Conservation (phyloP, 2,888 invertebrate species). For the Eledona agricola region DNA sequence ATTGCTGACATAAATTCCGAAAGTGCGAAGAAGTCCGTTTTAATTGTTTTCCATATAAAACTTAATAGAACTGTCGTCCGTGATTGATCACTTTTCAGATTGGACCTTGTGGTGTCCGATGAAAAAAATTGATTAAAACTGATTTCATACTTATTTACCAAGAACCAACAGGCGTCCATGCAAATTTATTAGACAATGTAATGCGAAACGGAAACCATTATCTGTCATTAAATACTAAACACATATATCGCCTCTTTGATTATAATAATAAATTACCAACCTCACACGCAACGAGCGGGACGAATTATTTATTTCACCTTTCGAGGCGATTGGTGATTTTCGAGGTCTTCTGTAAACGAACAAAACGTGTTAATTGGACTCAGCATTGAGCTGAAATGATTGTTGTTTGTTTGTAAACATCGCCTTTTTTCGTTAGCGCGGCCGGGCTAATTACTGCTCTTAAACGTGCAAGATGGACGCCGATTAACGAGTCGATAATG, state of each 20-base stretch:
- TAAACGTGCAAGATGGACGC: slow-evolving; percentile 34
- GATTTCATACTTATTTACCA: slow-evolving; percentile 25
- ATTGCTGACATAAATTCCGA: slow-evolving; percentile 1
- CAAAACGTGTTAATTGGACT: background rate
- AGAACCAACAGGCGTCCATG: slow-evolving; percentile 13
- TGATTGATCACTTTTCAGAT: slow-evolving; percentile 29
- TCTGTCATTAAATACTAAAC: slow-evolving; percentile 31
- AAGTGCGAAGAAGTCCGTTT: slow-evolving; percentile 5
- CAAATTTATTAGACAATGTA: slow-evolving; percentile 35
- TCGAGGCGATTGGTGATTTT: background rate
- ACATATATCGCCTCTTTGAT: slow-evolving; percentile 13
- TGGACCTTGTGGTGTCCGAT: background rate
- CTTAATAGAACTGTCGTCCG: slow-evolving; percentile 28
- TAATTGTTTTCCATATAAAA: slow-evolving; percentile 9
- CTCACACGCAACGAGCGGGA: slow-evolving; percentile 24
- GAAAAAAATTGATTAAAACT: slow-evolving; percentile 22
- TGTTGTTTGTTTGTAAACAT: slow-evolving; percentile 2
- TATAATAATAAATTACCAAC: slow-evolving; percentile 25
- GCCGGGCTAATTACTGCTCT: slow-evolving; percentile 31
- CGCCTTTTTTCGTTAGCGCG: slow-evolving; percentile 17
- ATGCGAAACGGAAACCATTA: slow-evolving; percentile 37
- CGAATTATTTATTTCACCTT: slow-evolving; percentile 17
- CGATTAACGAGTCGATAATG: slow-evolving; percentile 43
- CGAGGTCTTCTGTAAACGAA: background rate
- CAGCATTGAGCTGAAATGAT: background rate